Conservation (phyloP, 2,888 invertebrate species). For the Lathronympha strigana region DNA sequence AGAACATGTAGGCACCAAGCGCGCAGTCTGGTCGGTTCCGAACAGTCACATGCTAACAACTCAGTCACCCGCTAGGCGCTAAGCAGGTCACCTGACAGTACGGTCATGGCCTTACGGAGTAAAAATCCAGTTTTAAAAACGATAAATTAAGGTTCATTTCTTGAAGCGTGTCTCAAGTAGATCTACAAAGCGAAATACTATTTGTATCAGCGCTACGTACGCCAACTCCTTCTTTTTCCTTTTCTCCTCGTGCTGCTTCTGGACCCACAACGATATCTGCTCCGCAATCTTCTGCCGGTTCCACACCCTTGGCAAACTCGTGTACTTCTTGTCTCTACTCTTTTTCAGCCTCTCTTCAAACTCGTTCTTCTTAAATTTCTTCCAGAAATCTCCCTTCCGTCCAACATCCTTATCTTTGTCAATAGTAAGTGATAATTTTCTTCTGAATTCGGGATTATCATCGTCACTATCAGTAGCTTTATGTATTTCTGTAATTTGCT, state of each 20-base stretch:
- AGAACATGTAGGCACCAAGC: no score
- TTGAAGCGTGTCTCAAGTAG: no score
- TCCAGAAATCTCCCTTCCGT: not conserved
- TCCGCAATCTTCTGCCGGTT: conserved; percentile 46
- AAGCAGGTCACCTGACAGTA: no score
- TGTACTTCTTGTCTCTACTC: conserved; percentile 4
- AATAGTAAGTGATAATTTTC: conserved; percentile 2
- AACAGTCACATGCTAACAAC: no score
- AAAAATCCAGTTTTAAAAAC: no score
- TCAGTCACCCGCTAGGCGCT: no score
- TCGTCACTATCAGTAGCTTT: not conserved
- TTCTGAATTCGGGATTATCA: conserved; percentile 1
- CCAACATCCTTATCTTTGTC: not conserved
- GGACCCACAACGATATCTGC: conserved; percentile 56
- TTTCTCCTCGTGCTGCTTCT: conserved; percentile 51
- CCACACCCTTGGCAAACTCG: not conserved
- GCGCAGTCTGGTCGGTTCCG: no score
- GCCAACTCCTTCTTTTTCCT: conserved; percentile 47
- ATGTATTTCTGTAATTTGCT: conserved; percentile 53
- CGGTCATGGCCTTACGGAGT: no score
- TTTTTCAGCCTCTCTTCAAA: not conserved
- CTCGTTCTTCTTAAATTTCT: not conserved
- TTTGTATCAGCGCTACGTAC: conserved; percentile 35
- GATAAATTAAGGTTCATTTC: no score
- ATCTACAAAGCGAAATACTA: no score